phyloP scores from a whole-genome alignment of 2,113 vertebrate genomes.

The Oryzias javanicus region DNA sequence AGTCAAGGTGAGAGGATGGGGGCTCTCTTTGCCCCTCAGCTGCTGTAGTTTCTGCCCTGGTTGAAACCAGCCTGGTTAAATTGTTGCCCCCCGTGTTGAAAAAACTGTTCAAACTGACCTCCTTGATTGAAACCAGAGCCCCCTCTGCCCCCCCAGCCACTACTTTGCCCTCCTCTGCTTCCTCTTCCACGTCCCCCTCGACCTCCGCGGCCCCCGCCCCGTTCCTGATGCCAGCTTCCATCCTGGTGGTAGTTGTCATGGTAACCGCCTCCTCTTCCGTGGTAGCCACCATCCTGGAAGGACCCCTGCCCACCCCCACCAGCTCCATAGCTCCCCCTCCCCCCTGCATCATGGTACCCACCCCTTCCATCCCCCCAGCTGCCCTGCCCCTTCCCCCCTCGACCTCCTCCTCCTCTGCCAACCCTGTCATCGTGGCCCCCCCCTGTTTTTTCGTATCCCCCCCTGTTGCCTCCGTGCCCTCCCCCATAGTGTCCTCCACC shows the following conservation, averaged over 20 bases:
- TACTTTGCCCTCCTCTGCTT: slow-evolving; percentile 79
- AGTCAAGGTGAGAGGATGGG: no score
- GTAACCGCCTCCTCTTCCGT: slow-evolving; percentile 74
- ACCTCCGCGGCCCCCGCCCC: slow-evolving; percentile 63
- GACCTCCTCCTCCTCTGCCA: slow-evolving; percentile 58
- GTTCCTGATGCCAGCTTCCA: slow-evolving; percentile 76
- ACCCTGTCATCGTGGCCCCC: slow-evolving; percentile 85
- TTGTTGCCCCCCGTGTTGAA: slow-evolving; percentile 97
- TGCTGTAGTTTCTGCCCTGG: slow-evolving; percentile 92
- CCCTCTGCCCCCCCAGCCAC: slow-evolving; percentile 88
- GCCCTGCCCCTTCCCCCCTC: slow-evolving; percentile 63
- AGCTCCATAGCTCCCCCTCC: slow-evolving; percentile 52
- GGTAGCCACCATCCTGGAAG: slow-evolving; percentile 65
- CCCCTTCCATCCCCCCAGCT: slow-evolving; percentile 58
- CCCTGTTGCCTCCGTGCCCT: slow-evolving; percentile 85
- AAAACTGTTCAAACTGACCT: slow-evolving; percentile 98
- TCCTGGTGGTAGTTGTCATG: slow-evolving; percentile 82
- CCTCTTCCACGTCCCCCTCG: slow-evolving; percentile 71
- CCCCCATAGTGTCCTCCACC: slow-evolving; percentile 84
- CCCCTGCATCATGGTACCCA: slow-evolving; percentile 18
- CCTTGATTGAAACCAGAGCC: slow-evolving; percentile 91
- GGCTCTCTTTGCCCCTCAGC: slow-evolving; percentile 76
- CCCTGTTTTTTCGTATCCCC: slow-evolving; percentile 72
- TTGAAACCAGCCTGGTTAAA: slow-evolving; percentile 94
- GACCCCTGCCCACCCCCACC: slow-evolving; percentile 62